A percentile compares a stretch with the other conserved stretches of the same genome.
phyloP scores from a whole-genome alignment of 2,113 vertebrate species.

The Menidia beryllina region DNA sequence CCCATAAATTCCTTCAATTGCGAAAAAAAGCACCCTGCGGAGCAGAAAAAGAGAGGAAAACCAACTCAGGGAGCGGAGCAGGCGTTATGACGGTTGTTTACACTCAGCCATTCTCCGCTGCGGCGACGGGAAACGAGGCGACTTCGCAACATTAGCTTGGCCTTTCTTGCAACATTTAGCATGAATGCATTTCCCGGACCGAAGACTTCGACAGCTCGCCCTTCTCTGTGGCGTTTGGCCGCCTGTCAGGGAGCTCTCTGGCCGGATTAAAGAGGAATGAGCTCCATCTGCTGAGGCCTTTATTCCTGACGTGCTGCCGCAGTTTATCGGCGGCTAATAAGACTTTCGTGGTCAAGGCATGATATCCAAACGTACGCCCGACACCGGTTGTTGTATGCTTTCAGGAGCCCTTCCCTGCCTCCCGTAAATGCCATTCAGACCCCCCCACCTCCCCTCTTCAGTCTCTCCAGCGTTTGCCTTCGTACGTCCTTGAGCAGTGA shows the following conservation, averaged over 20 bases:
- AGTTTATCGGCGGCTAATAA: slow-evolving; percentile 53
- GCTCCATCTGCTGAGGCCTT: slow-evolving; percentile 68
- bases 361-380: slow-evolving; percentile 26
- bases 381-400: slow-evolving; percentile 17
- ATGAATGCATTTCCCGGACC: not conserved
- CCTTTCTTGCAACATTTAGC: slow-evolving; percentile 1
- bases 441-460: slow-evolving; percentile 1
- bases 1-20: slow-evolving; percentile 83
- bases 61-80: slow-evolving; percentile 32
- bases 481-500: slow-evolving; percentile 64
- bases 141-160: slow-evolving; percentile 37
- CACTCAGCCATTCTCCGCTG: slow-evolving; percentile 39
- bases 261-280: slow-evolving; percentile 58
- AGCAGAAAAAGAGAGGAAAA: slow-evolving; percentile 60
- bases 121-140: not conserved
- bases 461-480: slow-evolving; percentile 52
- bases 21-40: slow-evolving; percentile 70
- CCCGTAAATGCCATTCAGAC: slow-evolving; percentile 15
- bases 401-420: slow-evolving; percentile 9
- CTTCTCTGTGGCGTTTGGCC: slow-evolving; percentile 64
- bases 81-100: slow-evolving; percentile 28
- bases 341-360: slow-evolving; percentile 64
- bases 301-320: slow-evolving; percentile 48
- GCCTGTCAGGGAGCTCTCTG: slow-evolving; percentile 53
- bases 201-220: slow-evolving; percentile 65